phyloP scores from a whole-genome alignment of 2,888 invertebrate species.

The Orthonevra nobilis region DNA sequence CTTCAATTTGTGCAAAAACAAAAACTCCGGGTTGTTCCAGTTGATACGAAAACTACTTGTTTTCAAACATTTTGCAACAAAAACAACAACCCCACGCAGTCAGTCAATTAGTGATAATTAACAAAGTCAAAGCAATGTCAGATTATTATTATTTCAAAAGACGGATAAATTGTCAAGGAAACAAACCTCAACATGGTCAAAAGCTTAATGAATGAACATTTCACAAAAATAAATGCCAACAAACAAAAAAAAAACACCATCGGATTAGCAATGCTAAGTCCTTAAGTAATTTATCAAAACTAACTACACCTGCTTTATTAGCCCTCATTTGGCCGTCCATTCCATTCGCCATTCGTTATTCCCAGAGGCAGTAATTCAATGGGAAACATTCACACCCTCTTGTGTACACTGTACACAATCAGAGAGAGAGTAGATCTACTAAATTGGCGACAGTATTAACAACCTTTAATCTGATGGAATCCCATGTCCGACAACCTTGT shows the following conservation, averaged over 20 bases:
- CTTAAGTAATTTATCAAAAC: constrained; percentile 69
- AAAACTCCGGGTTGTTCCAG: no score
- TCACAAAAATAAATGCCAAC: constrained; percentile 1
- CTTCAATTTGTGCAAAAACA: no score
- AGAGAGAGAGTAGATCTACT: constrained; percentile 58
- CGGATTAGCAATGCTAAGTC: constrained; percentile 66
- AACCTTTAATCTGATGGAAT: constrained; percentile 75
- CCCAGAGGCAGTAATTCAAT: constrained; percentile 48
- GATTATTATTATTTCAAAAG: constrained; percentile 15
- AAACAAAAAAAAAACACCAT: constrained; percentile 7
- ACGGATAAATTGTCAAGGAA: no score
- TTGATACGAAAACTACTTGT: no score
- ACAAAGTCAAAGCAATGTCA: constrained; percentile 32
- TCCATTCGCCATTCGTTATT: constrained; percentile 11
- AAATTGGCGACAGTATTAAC: constrained; percentile 75
- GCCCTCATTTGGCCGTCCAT: constrained; percentile 46
- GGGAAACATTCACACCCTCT: constrained; percentile 61
- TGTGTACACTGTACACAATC: constrained; percentile 21
- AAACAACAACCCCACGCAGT: no score
- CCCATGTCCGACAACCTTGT: constrained; percentile 73
- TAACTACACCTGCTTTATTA: constrained; percentile 69
- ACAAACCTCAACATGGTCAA: no score
- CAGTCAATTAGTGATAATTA: constrained; percentile 50
- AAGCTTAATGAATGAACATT: no score
- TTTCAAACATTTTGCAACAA: no score